These are phyloP conservation scores for Drosophila bocqueti DNA, from an alignment of 1,140 invertebrate species.

Conservation along the genomic window DNA sequence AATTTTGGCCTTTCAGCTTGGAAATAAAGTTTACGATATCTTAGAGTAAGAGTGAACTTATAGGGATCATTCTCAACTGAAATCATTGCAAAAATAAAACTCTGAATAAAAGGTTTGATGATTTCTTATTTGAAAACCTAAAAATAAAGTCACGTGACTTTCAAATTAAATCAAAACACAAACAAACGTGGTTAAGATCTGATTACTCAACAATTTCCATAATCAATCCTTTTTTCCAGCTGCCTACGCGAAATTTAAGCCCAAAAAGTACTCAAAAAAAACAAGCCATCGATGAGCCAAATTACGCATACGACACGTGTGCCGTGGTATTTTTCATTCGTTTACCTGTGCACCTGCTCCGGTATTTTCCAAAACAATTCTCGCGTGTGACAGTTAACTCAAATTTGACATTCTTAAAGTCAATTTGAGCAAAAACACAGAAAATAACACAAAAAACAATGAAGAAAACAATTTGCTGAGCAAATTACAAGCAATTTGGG, in stretches of 20 bases:
- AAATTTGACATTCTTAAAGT: constrained; percentile 56
- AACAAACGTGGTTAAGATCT: background rate
- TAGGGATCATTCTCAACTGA: background rate
- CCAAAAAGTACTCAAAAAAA: constrained; percentile 7
- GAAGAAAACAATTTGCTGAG: constrained; percentile 66
- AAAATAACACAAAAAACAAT: constrained; percentile 48
- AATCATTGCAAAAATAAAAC: background rate
- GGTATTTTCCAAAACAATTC: constrained; percentile 30
- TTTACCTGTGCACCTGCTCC: constrained; percentile 37
- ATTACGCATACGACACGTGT: constrained; percentile 80
- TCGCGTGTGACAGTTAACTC: constrained; percentile 49
- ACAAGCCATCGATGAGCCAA: constrained; percentile 67
- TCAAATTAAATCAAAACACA: too few species aligned
- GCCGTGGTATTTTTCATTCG: constrained; percentile 26
- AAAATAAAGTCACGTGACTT: background rate
- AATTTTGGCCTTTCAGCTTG: constrained; percentile 1
- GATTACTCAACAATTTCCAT: constrained; percentile 24
- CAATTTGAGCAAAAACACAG: constrained; percentile 24
- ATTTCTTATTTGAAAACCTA: background rate
- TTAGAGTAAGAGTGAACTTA: background rate
- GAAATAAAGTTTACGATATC: constrained; percentile 4
- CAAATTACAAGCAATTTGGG: constrained; percentile 72
- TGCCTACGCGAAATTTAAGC: constrained; percentile 7
- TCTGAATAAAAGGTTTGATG: background rate
- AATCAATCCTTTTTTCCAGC: constrained; percentile 29